Conservation (phyloP, 2,113 vertebrate species). For the Poeciliopsis occidentalis region DNA sequence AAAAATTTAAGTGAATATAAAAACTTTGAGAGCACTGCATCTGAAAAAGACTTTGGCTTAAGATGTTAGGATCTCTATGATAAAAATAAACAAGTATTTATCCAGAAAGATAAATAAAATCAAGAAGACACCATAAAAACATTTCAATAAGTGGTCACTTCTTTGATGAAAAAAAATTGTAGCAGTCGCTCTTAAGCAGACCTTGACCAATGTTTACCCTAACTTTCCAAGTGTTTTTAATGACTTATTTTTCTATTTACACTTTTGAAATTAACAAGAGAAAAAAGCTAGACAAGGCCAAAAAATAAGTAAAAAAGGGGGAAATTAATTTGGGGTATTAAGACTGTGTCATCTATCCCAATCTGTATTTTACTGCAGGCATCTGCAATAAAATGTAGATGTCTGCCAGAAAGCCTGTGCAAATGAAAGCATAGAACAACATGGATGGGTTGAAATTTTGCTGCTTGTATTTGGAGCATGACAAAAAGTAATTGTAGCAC, state of each 20-base stretch:
- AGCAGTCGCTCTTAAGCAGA: no score
- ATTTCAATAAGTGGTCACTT: not conserved
- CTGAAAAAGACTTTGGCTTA: not conserved
- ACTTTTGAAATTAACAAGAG: not conserved
- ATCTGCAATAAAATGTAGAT: slow-evolving; percentile 21
- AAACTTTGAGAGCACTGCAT: not conserved
- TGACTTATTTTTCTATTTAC: no score
- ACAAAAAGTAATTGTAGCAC: slow-evolving; percentile 8
- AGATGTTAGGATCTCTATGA: slow-evolving; percentile 14
- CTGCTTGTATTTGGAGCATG: slow-evolving; percentile 14
- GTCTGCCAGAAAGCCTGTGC: slow-evolving; percentile 9
- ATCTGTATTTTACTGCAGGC: no score
- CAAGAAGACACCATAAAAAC: slow-evolving; percentile 44
- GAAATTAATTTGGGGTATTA: no score
- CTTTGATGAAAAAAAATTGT: no score
- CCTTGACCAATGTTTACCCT: not conserved
- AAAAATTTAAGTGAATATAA: not conserved
- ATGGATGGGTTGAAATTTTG: slow-evolving; percentile 12
- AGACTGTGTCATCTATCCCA: no score
- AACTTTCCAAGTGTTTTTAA: not conserved
- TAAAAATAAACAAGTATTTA: slow-evolving; percentile 29
- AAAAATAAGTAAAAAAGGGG: no score
- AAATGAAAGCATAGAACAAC: slow-evolving; percentile 23
- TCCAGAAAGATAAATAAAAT: slow-evolving; percentile 33
- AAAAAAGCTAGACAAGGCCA: not conserved